Evolutionary conservation across 2,113 vertebrate genomes (phyloP), one percentile per base, ranked within the genome.

Genomic region (Spheniscus mendiculus): DNA sequence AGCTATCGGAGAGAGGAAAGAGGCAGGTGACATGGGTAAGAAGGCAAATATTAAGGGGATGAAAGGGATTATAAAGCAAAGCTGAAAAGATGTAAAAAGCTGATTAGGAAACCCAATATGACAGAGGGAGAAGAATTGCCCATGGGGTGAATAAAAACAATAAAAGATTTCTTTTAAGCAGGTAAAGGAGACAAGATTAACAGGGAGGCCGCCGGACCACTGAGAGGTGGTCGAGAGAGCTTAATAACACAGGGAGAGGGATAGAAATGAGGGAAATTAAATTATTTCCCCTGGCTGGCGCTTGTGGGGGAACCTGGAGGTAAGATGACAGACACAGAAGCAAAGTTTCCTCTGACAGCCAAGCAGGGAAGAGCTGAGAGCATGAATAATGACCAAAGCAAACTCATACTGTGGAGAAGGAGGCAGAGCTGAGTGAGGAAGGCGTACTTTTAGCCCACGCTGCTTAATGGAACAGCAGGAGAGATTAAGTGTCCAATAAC

Each of bases 21-120:
- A 89, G 81, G 83, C 80, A 84, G 86, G 74, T 84, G 91, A 88
- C 76, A 66, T 50, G 79, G 89, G 88, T 56, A 94, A 95, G 89
- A 81, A 95, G 81, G 79, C 92, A 92, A 92, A 97, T 90, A 96
- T 91, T 89, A 90, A 93, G 53, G 84, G 89, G 76, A 95, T 97
- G 93, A 96, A 95, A 92, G 38, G 70, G 77, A 96, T 94, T 96
- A 95, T 80, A 96, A 96, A 97, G 87, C 72, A 87, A 95, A 95
- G 74, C 74, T 92, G 78, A 86, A 95, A 91, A 97, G 91, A 97
- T 93, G 84, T 90, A 92, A 97, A 96, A 90, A 84, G 62, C 91
- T 92, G 93, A 96, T 97, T 93, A 98, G 91, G 93, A 93, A 96
- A 93, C 50, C 66, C 97, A 97, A 94, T 85, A 96, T 79, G 86